Evolutionary conservation across 2,113 vertebrate genomes (phyloP).

Genomic region (Carassius carassius): DNA sequence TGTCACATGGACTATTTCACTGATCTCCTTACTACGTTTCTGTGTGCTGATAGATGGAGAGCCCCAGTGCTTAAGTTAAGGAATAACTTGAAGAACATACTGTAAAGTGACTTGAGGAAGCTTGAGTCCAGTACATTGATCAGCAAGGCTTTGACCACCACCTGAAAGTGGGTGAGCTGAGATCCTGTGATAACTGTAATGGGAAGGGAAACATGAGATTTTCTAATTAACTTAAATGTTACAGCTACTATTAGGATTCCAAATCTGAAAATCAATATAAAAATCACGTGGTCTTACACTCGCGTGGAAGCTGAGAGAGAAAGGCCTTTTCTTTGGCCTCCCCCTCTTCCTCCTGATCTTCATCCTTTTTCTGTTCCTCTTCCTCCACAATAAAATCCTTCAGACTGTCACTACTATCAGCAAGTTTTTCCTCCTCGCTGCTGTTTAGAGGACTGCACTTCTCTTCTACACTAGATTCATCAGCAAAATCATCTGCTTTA

Average conservation of each 20-base stretch:
- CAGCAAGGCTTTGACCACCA: conserved; percentile 82
- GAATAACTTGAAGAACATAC: conserved; percentile 68
- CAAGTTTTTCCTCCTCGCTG: conserved; percentile 57
- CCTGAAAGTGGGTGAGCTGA: conserved; percentile 78
- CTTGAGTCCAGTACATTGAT: conserved; percentile 79
- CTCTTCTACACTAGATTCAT: conserved; percentile 47
- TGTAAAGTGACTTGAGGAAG: conserved; percentile 81
- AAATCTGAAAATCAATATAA: background rate
- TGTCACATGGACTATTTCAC: no score
- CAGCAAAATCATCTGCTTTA: conserved; percentile 32
- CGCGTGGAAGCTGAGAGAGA: conserved; percentile 57
- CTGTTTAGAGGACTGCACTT: conserved; percentile 39
- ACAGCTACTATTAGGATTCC: background rate
- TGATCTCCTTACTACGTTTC: no score
- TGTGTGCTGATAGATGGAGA: background rate
- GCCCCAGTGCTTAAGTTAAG: background rate
- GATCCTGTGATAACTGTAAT: conserved; percentile 73
- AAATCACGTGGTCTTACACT: conserved; percentile 47
- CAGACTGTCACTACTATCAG: conserved; percentile 57
- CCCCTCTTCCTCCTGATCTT: conserved; percentile 14
- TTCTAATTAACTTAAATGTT: no score
- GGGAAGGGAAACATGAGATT: conserved; percentile 25
- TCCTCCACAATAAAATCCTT: conserved; percentile 65
- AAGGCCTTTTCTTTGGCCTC: conserved; percentile 38
- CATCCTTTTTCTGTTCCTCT: conserved; percentile 46